A percentile compares a stretch with the other conserved stretches of the same genome.
These are phyloP conservation scores for Gymnothorax javanicus DNA, from an alignment of 2,797 vertebrate species.

Conservation along the genomic window DNA sequence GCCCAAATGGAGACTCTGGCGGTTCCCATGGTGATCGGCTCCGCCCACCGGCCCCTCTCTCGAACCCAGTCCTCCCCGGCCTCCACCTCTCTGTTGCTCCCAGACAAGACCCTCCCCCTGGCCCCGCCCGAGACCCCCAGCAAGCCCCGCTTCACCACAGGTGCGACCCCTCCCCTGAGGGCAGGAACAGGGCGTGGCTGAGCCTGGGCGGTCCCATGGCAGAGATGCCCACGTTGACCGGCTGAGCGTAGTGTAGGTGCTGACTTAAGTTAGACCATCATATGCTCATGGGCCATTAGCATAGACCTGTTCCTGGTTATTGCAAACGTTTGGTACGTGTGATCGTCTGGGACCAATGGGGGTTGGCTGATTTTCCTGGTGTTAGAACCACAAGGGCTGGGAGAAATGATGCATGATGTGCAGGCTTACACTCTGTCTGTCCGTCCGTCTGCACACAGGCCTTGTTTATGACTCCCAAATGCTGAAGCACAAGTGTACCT, in stretches of 20 bases:
- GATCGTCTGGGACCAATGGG: not conserved
- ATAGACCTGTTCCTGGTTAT: not conserved
- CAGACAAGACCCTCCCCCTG: slow-evolving; percentile 73
- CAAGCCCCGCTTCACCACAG: slow-evolving; percentile 77
- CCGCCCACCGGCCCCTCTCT: slow-evolving; percentile 81
- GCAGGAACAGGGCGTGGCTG: too few relatives aligned
- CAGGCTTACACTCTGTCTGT: slow-evolving; percentile 1
- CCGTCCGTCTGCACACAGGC: slow-evolving; percentile 64
- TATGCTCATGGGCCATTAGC: not conserved
- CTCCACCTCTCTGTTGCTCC: slow-evolving; percentile 80
- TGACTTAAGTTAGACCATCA: not conserved
- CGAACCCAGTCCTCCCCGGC: slow-evolving; percentile 91
- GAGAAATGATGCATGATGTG: slow-evolving; percentile 40
- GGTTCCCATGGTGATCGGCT: slow-evolving; percentile 70
- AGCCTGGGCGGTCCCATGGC: too few relatives aligned
- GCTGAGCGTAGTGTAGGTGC: not conserved
- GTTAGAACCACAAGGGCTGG: not conserved
- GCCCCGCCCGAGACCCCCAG: slow-evolving; percentile 73
- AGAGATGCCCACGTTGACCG: too few relatives aligned
- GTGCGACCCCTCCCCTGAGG: slow-evolving; percentile 53
- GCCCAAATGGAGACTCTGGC: slow-evolving; percentile 74
- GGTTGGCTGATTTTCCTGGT: not conserved
- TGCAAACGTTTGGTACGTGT: not conserved
- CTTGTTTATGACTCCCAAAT: slow-evolving; percentile 94
- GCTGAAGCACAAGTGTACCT: slow-evolving; percentile 94